Conservation (phyloP, 1,140 invertebrate genomes). For the Drosophila ohnishii region DNA sequence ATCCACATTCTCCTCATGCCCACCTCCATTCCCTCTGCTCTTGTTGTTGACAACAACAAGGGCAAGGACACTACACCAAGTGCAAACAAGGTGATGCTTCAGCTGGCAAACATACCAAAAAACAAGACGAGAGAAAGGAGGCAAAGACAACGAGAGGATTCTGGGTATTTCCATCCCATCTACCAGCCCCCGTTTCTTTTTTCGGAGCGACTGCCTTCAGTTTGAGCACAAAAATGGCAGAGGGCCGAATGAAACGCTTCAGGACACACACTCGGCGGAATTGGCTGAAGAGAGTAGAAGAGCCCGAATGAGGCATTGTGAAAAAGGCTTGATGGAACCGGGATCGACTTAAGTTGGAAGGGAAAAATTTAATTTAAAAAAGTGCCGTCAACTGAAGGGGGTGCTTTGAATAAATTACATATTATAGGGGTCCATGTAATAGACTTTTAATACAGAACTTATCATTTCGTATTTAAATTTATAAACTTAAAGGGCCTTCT, state of each 20-base stretch:
- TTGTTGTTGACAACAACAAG: constrained; percentile 57
- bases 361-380: constrained; percentile 18
- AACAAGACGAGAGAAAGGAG: constrained; percentile 27
- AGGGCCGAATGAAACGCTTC: constrained; percentile 14
- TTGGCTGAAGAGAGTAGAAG: constrained; percentile 46
- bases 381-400: constrained; percentile 2
- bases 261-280: constrained; percentile 37
- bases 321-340: constrained; percentile 7
- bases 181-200: constrained; percentile 11
- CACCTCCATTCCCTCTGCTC: neutral
- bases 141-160: constrained; percentile 20
- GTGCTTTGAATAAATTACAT: neutral
- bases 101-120: constrained; percentile 49
- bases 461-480: neutral
- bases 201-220: constrained; percentile 40
- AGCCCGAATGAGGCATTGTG: constrained; percentile 15
- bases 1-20: neutral
- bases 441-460: neutral
- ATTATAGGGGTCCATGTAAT: neutral
- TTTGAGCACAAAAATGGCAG: constrained; percentile 55
- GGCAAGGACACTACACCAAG: constrained; percentile 66
- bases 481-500: neutral
- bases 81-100: constrained; percentile 67
- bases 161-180: constrained; percentile 13
- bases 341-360: constrained; percentile 8